These are phyloP conservation scores for Coptodon rendalli DNA, from an alignment of 2,113 vertebrate species.

Conservation along the genomic window DNA sequence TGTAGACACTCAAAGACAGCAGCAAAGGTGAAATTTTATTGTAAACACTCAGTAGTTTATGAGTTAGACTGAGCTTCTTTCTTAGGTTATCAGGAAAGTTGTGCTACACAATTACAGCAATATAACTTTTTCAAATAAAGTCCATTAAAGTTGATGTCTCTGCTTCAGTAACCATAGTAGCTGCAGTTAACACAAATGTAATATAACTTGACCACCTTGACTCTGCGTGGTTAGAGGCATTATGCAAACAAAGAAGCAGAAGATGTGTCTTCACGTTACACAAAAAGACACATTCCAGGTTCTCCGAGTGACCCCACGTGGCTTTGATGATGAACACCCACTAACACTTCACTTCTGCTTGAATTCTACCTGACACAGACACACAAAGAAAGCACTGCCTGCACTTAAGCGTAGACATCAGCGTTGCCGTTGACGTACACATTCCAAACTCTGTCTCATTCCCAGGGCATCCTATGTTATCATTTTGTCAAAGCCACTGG, in stretches of 20 bases:
- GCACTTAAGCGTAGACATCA: background rate
- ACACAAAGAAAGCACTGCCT: background rate
- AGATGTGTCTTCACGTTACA: background rate
- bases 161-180: background rate
- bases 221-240: conserved; percentile 3
- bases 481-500: background rate
- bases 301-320: conserved; percentile 7
- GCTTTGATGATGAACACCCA: conserved; percentile 21
- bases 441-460: background rate
- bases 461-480: background rate
- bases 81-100: background rate
- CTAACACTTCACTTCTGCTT: background rate
- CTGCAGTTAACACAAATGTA: conserved; percentile 12
- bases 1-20: conserved; percentile 9
- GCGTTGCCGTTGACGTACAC: background rate
- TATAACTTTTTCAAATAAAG: background rate
- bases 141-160: background rate
- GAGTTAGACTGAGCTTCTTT: background rate
- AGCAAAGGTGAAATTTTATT: background rate
- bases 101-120: background rate
- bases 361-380: background rate
- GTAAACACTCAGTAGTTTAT: conserved; percentile 21
- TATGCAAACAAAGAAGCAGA: conserved; percentile 12
- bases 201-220: conserved; percentile 21
- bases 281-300: background rate